phyloP scores from a whole-genome alignment of 2,888 invertebrate genomes.

The Latheticus oryzae region DNA sequence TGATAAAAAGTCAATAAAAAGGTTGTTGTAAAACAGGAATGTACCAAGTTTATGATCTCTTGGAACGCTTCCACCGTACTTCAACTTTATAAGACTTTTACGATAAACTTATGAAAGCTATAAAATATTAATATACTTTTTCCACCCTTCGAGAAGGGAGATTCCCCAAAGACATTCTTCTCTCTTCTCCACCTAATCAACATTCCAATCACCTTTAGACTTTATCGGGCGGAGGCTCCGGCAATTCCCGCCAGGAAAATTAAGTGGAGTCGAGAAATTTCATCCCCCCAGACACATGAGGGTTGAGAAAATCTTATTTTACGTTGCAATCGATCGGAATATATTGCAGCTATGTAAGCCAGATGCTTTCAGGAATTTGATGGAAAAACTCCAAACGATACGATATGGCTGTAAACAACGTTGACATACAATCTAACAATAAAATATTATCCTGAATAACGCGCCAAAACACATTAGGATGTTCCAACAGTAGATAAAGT shows the following conservation, averaged over 20 bases:
- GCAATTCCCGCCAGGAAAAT: constrained; percentile 65
- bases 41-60: constrained; percentile 53
- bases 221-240: constrained; percentile 61
- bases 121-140: constrained; percentile 60
- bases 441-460: constrained; percentile 32
- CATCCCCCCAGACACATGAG: constrained; percentile 57
- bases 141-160: constrained; percentile 41
- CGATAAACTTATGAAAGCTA: constrained; percentile 56
- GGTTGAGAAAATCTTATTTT: constrained; percentile 61
- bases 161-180: constrained; percentile 50
- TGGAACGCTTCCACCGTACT: constrained; percentile 49
- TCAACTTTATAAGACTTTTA: constrained; percentile 57
- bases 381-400: constrained; percentile 45
- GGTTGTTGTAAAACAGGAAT: constrained; percentile 51
- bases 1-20: constrained; percentile 55
- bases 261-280: constrained; percentile 64
- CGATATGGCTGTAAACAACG: constrained; percentile 44
- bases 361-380: constrained; percentile 51
- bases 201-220: constrained; percentile 65
- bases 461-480: constrained; percentile 23
- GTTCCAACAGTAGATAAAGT: constrained; percentile 12
- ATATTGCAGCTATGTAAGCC: constrained; percentile 53
- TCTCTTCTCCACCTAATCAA: constrained; percentile 62
- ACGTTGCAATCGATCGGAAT: constrained; percentile 59
- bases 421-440: constrained; percentile 24